A percentile compares a stretch with the other conserved stretches of the same genome.
Conservation (phyloP, 1,140 invertebrate species). For the Polyergus mexicanus region DNA sequence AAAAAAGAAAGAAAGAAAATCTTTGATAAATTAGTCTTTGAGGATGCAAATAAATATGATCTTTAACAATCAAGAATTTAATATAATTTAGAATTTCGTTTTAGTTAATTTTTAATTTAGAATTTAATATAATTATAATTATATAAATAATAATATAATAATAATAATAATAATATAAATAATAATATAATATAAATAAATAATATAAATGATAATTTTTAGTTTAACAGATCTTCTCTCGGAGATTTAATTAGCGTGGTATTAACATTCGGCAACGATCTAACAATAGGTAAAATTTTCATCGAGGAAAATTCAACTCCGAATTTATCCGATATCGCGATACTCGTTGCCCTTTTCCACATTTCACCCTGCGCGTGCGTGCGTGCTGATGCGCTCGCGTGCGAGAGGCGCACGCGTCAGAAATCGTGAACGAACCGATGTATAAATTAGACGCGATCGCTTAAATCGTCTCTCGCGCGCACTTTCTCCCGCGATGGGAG, state of each 20-base stretch:
- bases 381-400: constrained; percentile 31
- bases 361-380: background rate
- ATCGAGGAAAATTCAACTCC: background rate
- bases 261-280: background rate
- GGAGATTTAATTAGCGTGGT: background rate
- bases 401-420: constrained; percentile 47
- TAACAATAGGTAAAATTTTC: background rate
- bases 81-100: too few species aligned
- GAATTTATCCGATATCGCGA: background rate
- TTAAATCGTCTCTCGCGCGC: constrained; percentile 47
- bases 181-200: too few species aligned
- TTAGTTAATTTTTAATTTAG: too few species aligned
- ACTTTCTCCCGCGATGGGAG: constrained; percentile 32
- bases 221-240: background rate
- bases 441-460: constrained; percentile 57
- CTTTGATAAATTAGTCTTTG: background rate
- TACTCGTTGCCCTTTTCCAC: too few species aligned
- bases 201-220: too few species aligned
- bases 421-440: constrained; percentile 48
- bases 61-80: too few species aligned
- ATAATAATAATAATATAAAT: too few species aligned
- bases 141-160: too few species aligned
- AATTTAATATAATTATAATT: too few species aligned
- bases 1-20: background rate
- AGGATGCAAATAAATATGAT: background rate